These are phyloP conservation scores for Therioaphis trifolii DNA, from an alignment of 2,888 invertebrate species.

Conservation along the genomic window DNA sequence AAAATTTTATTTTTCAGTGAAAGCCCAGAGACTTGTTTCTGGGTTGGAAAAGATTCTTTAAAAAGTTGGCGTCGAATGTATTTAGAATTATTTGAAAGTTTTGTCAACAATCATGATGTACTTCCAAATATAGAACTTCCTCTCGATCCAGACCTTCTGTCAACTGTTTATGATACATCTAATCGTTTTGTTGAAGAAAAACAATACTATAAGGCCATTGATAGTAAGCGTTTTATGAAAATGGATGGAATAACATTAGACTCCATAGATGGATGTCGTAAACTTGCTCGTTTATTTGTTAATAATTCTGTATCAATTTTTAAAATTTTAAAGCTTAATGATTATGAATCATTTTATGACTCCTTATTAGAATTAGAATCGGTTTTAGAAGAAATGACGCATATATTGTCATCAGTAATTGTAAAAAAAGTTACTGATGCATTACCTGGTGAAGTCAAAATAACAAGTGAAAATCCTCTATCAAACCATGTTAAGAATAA, in stretches of 20 bases:
- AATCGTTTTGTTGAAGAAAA: constrained; percentile 19
- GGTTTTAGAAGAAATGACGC: constrained; percentile 22
- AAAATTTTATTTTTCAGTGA: constrained; percentile 66
- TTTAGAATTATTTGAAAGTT: constrained; percentile 58
- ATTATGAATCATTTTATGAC: constrained; percentile 31
- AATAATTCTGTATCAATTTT: constrained; percentile 32
- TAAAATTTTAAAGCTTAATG: constrained; percentile 28
- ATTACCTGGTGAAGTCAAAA: constrained; percentile 2
- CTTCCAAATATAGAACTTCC: constrained; percentile 18
- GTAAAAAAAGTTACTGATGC: constrained; percentile 41
- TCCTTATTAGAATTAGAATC: constrained; percentile 39
- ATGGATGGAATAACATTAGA: constrained; percentile 36
- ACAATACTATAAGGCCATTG: not conserved
- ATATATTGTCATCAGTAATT: constrained; percentile 37
- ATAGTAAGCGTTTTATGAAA: not conserved
- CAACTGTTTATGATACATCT: constrained; percentile 15
- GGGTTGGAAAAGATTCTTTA: constrained; percentile 73
- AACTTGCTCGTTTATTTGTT: constrained; percentile 32
- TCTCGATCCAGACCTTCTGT: constrained; percentile 20
- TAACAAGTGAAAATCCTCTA: no score
- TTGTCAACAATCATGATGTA: constrained; percentile 50
- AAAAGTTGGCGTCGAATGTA: constrained; percentile 69
- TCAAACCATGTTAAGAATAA: no score
- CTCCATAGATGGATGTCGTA: constrained; percentile 20
- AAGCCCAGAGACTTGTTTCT: constrained; percentile 68